Evolutionary conservation across 2,888 invertebrate genomes (phyloP), one percentile per base, ranked within the genome.

Genomic region (Chymomyza procnemis): DNA sequence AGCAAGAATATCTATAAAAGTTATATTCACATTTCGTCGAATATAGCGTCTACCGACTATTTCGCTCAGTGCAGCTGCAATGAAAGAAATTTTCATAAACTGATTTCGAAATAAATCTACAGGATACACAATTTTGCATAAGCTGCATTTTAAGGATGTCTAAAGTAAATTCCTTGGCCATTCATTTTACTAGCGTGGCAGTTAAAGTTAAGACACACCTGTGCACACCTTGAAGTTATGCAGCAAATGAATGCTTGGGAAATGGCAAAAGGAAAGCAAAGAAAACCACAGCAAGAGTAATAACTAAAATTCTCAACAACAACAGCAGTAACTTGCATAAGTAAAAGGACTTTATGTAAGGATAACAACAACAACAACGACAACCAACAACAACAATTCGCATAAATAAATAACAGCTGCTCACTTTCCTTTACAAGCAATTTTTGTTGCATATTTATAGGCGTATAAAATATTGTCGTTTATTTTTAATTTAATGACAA

Each of bases 401-500:
- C 47, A 73, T 66, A 79, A 81, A 71, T 69, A 78, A 76, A 76
- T 76, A 76, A 71, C 81, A 82, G 78, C 82, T 82, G 81, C 73
- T 80, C 78, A 61, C 71, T 73, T 82, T 80, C 76, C 73, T 64
- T 64, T 67, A 54, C 61, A 58, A 54, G 54, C 48, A 54, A 66
- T 63, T 69, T 71, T 64, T 67, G 69, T 73, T 84, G 87, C 87
- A 84, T 87, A 84, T 84, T 84, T 84, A 84, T 84, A 85, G 83
- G 83, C 80, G 83, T 83, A 87, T 84, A 87, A 87, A 84, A 87
- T 84, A 84, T 84, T 84, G 83, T 85, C 85, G 87, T 83, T 82
- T 82, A 87, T 87, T 87, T 87, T 84, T 87, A 87, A 84, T 84
- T 84, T 84, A 84, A 84, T 87, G 83, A 84, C 85, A 78, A 83